Evolutionary conservation across 1,140 invertebrate species (phyloP).

Genomic region (Pantala flavescens): DNA sequence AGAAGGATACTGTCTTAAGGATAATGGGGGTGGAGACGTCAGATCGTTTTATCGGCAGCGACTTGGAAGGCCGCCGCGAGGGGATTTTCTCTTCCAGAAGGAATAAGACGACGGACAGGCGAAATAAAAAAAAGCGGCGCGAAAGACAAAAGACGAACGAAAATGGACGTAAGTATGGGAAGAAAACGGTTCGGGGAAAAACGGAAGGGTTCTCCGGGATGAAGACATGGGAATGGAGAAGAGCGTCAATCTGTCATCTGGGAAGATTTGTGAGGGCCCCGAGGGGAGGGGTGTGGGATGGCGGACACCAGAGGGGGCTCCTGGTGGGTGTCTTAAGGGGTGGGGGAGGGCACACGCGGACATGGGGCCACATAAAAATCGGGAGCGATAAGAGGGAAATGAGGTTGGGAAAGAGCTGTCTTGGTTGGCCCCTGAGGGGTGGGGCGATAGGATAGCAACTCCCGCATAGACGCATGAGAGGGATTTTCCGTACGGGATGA

Average conservation of each 20-base stretch:
- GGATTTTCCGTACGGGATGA: background rate
- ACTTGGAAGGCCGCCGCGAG: background rate
- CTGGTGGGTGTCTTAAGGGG: background rate
- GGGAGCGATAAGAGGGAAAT: background rate
- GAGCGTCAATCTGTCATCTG: conserved; percentile 2
- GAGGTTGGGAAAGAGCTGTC: background rate
- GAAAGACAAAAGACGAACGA: background rate
- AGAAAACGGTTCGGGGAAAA: background rate
- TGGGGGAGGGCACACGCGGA: background rate
- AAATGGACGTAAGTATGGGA: background rate
- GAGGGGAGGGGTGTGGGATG: background rate
- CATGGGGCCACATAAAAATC: background rate
- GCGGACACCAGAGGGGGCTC: background rate
- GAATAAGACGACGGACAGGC: background rate
- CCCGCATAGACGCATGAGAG: background rate
- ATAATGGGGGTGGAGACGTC: background rate
- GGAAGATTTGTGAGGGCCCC: background rate
- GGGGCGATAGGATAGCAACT: background rate
- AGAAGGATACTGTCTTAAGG: too few relatives aligned
- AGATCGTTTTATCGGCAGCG: conserved; percentile 1
- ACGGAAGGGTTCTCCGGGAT: background rate
- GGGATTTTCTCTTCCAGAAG: background rate
- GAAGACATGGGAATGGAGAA: background rate
- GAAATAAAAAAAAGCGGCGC: background rate
- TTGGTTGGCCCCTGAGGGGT: too few relatives aligned